These are phyloP conservation scores for Eilema griseolum DNA, from an alignment of 2,888 invertebrate species.

Conservation along the genomic window DNA sequence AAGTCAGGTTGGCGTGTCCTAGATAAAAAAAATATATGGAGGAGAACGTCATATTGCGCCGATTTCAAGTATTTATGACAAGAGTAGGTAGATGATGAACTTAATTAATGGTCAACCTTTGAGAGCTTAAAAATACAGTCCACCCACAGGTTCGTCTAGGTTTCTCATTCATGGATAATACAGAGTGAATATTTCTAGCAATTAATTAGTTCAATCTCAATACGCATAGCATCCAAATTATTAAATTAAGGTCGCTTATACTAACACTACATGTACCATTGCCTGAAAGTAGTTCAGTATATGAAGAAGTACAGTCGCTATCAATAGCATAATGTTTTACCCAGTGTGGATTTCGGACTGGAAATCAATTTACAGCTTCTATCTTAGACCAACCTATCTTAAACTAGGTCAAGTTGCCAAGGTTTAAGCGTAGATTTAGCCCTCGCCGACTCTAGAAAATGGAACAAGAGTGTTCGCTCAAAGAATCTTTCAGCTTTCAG, in stretches of 20 bases:
- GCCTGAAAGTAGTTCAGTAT: background rate
- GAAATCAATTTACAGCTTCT: background rate
- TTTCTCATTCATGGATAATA: too few species aligned
- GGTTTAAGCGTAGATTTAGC: constrained; percentile 81
- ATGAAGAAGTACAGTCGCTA: background rate
- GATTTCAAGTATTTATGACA: too few species aligned
- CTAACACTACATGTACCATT: background rate
- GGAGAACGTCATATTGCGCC: too few species aligned
- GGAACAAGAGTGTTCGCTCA: constrained; percentile 69
- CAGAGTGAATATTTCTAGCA: too few species aligned
- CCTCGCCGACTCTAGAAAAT: constrained; percentile 74
- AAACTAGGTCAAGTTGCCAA: constrained; percentile 79
- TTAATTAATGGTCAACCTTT: too few species aligned
- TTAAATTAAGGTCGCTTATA: background rate
- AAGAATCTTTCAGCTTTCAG: constrained; percentile 67
- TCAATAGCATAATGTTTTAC: background rate
- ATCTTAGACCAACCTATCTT: constrained; percentile 44
- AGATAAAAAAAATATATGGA: too few species aligned
- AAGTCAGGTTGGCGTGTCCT: too few species aligned
- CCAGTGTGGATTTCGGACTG: background rate
- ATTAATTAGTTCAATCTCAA: too few species aligned
- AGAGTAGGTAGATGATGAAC: too few species aligned
- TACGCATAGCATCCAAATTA: too few species aligned
- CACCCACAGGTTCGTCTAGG: too few species aligned
- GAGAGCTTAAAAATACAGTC: too few species aligned